A percentile compares a stretch with the other conserved stretches of the same genome.
phyloP scores from a whole-genome alignment of 1,140 invertebrate genomes.

The Leptestheria dahalacensis region DNA sequence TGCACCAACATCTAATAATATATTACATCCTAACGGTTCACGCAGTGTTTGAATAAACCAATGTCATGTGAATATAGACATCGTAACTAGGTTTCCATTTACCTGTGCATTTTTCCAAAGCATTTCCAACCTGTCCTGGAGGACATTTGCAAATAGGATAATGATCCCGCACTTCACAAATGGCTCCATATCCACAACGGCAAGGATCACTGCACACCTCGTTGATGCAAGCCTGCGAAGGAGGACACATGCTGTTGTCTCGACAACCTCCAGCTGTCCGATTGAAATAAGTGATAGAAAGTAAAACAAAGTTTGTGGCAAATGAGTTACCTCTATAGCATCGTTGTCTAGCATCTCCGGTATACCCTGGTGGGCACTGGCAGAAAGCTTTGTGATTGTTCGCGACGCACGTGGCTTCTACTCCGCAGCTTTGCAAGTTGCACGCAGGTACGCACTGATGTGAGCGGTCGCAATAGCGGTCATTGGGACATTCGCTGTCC shows the following conservation, averaged over 20 bases:
- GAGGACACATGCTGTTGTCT: slow-evolving; percentile 57
- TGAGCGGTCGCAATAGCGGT: slow-evolving; percentile 21
- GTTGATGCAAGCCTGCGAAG: slow-evolving; percentile 54
- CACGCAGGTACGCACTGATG: slow-evolving; percentile 65
- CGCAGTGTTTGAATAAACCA: no score
- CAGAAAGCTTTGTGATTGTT: slow-evolving; percentile 45
- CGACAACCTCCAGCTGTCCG: slow-evolving; percentile 52
- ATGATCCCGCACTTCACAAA: slow-evolving; percentile 76
- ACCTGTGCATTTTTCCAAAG: slow-evolving; percentile 36
- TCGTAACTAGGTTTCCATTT: no score
- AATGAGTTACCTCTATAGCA: slow-evolving; percentile 56
- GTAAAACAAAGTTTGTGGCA: background rate
- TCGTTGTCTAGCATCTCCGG: slow-evolving; percentile 67
- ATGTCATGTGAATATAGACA: no score
- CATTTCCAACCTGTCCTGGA: slow-evolving; percentile 65
- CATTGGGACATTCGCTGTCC: slow-evolving; percentile 23
- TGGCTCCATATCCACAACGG: slow-evolving; percentile 64
- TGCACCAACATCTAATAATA: no score
- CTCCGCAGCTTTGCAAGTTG: slow-evolving; percentile 59
- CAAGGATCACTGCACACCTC: slow-evolving; percentile 66
- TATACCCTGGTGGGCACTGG: slow-evolving; percentile 59
- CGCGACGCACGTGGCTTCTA: slow-evolving; percentile 52
- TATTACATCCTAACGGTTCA: no score
- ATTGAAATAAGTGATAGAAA: background rate
- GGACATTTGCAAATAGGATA: slow-evolving; percentile 67